Evolutionary conservation across 1,140 invertebrate species (phyloP).

Genomic region (Brachionus koreanus): DNA sequence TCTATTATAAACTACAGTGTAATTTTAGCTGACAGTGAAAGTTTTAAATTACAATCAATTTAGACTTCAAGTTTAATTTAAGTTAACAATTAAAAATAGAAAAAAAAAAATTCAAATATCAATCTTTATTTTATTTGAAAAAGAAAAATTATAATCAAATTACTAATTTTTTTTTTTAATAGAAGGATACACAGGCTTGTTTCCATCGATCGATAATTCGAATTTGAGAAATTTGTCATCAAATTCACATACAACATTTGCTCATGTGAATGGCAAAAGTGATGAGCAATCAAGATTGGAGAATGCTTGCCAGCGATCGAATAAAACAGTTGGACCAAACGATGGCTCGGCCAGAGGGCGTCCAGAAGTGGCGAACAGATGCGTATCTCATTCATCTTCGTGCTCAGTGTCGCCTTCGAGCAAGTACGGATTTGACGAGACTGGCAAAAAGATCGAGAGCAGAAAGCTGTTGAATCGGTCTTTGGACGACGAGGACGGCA

Average conservation of each 20-base stretch:
- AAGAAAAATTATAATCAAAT: background rate
- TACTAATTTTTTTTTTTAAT: slow-evolving; percentile 24
- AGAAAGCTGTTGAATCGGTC: background rate
- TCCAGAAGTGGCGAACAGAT: background rate
- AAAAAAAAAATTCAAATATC: background rate
- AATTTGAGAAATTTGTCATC: background rate
- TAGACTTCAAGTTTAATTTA: slow-evolving; percentile 21
- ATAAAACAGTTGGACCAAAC: background rate
- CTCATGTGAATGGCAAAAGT: background rate
- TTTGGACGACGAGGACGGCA: background rate
- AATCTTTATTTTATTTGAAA: background rate
- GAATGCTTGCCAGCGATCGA: too few relatives aligned
- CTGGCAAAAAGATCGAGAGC: background rate
- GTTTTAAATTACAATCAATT: slow-evolving; percentile 38
- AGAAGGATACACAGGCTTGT: slow-evolving; percentile 3
- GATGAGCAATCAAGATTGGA: background rate
- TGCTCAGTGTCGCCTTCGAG: background rate
- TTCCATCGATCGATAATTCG: background rate
- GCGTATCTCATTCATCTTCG: background rate
- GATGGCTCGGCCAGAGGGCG: too few relatives aligned
- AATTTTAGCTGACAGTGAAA: slow-evolving; percentile 29
- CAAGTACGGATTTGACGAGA: background rate
- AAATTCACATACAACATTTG: background rate
- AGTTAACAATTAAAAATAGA: background rate
- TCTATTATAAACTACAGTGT: background rate